Evolutionary conservation across 2,888 invertebrate species (phyloP).

Genomic region (Melieria crassipennis): DNA sequence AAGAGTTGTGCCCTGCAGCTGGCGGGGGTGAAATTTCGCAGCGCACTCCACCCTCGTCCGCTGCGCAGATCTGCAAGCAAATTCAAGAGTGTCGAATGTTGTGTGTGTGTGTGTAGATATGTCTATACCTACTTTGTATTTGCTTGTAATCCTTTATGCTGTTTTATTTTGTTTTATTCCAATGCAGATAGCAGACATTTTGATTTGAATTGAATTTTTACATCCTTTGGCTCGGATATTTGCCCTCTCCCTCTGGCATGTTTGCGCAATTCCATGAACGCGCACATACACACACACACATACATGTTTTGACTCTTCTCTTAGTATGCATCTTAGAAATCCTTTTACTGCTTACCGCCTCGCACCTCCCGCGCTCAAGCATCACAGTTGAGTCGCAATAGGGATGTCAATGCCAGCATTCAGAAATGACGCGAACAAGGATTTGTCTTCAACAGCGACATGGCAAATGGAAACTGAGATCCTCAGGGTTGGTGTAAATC

Average conservation of each 20-base stretch:
- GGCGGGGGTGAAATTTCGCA: too few relatives aligned
- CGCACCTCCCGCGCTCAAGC: background rate
- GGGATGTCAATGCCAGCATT: background rate
- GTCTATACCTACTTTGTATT: too few relatives aligned
- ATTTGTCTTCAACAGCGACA: too few relatives aligned
- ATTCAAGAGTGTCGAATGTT: too few relatives aligned
- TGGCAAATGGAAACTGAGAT: too few relatives aligned
- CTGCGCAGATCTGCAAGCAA: too few relatives aligned
- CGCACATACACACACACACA: background rate
- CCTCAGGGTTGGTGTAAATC: too few relatives aligned
- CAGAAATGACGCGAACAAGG: too few relatives aligned
- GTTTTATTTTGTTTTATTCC: background rate
- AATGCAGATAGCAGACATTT: conserved; percentile 33
- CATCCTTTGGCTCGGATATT: conserved; percentile 21
- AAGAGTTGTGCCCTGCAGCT: too few relatives aligned
- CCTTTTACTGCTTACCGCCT: background rate
- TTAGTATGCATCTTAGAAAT: conserved; percentile 25
- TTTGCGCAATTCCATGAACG: background rate
- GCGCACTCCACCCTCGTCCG: too few relatives aligned
- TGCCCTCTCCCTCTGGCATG: background rate
- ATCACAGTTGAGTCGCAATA: conserved; percentile 9
- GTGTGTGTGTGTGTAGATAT: too few relatives aligned
- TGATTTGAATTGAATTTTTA: conserved; percentile 37
- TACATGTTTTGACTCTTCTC: background rate
- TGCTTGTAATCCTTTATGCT: too few relatives aligned